Evolutionary conservation across 64 coral and sea anemone species (phyloP).

Genomic region (Anthopleura sola): DNA sequence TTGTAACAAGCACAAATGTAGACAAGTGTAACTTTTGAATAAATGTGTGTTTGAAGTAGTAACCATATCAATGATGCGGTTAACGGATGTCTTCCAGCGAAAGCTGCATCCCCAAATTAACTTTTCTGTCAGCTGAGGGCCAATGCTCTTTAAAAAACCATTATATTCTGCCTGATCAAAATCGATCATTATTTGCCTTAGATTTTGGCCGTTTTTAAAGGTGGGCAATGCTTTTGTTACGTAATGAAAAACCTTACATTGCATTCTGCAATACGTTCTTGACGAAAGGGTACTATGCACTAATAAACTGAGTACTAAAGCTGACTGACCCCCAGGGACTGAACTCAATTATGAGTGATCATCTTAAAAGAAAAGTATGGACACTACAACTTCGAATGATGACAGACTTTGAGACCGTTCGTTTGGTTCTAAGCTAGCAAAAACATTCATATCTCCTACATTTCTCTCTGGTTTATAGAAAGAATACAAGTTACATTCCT

Average conservation of each 20-base stretch:
- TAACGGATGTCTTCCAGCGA: conserved; percentile 42
- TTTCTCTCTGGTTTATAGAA: conserved; percentile 7
- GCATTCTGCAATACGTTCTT: too few species aligned
- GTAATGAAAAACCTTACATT: too few species aligned
- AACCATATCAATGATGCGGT: conserved; percentile 31
- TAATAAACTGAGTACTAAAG: too few species aligned
- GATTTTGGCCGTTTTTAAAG: too few species aligned
- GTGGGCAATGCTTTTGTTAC: too few species aligned
- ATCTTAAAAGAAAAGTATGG: conserved; percentile 26
- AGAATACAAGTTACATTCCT: conserved; percentile 3
- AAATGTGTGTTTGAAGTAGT: conserved; percentile 14
- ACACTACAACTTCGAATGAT: conserved; percentile 20
- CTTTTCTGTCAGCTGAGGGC: neutral
- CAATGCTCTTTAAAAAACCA: conserved; percentile 18
- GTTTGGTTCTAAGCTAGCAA: conserved; percentile 18
- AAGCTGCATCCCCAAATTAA: conserved; percentile 26
- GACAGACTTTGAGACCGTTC: conserved; percentile 18
- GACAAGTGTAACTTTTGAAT: too few species aligned
- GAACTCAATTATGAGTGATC: too few species aligned
- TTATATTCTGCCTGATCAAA: conserved; percentile 53
- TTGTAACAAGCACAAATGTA: too few species aligned
- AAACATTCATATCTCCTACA: conserved; percentile 13
- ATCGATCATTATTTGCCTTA: too few species aligned
- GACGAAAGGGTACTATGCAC: too few species aligned
- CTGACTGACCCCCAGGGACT: too few species aligned